Evolutionary conservation across 1,140 invertebrate genomes (phyloP), one percentile per base, ranked within the genome.

Genomic region (Platorchestia sp.): DNA sequence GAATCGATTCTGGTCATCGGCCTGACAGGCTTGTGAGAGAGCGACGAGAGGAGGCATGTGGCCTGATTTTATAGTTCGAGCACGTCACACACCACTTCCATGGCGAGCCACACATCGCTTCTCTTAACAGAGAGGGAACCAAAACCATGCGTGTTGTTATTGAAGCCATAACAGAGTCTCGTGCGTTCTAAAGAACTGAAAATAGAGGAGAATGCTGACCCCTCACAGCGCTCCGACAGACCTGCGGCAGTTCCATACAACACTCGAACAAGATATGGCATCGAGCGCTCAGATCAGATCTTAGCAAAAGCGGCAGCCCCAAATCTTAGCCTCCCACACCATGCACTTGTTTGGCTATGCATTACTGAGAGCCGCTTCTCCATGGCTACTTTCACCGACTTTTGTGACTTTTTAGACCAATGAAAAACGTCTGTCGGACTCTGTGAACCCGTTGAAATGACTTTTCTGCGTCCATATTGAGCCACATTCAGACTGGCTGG

Each of bases 331-430:
- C 91, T 93, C 91, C 91, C 91, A 93, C 91, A 45, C 91, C 43
- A 93, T 93, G 91, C 45, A 41, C 91, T 93, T 93, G 91, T 93
- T 93, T 93, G 91, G 91, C 41, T 36, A 45, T 44, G 45, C 41
- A 93, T 47, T 93, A 40, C 87, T 44, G 40, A 40, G 87, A 44
- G 91, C 44, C 19, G 45, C 91, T 44, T 93, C 43, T 44, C 43
- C 59, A 75, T 45, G 40, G 45, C 91, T 45, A 93, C 91, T 93
- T 93, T 93, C 91, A 45, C 91, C 91, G 44, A 93, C 91, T 93
- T 93, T 93, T 93, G 91, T n/a, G 43, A 93, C 45, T 93, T 93
- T 93, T 93, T 93, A n/a, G 43, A 44, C 87, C 87, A 89, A 42
- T 89, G 87, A 89, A 89, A 89, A 89, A 89, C 87, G n/a, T 89